Conservation (phyloP, 2,113 vertebrate genomes). For the Illadopsis cleaveri region DNA sequence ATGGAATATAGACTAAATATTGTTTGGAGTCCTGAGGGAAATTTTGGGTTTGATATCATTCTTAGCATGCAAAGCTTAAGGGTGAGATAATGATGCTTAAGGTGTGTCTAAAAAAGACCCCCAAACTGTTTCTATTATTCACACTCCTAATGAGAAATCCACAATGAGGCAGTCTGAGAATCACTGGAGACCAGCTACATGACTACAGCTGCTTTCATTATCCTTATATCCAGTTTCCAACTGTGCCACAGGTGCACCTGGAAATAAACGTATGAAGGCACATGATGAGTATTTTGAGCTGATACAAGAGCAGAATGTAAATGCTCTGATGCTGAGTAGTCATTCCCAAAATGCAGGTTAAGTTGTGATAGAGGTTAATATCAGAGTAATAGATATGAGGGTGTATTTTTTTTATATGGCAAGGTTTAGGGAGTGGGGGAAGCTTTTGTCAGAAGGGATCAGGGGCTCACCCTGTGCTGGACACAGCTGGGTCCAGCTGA, state of each 20-base stretch:
- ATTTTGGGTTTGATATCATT: neutral
- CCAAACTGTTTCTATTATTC: neutral
- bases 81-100: neutral
- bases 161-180: neutral
- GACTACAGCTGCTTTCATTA: neutral
- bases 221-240: neutral
- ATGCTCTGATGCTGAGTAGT: neutral
- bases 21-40: neutral
- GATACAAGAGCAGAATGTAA: neutral
- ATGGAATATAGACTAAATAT: neutral
- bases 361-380: neutral
- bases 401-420: rapidly evolving
- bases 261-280: neutral
- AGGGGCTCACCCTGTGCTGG: neutral
- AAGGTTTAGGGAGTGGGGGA: neutral
- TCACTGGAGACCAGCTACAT: neutral
- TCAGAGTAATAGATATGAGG: neutral
- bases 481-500: neutral
- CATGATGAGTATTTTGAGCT: neutral
- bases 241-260: neutral
- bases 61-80: neutral
- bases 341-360: neutral
- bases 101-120: neutral
- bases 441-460: neutral
- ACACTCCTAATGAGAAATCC: neutral